phyloP scores from a whole-genome alignment of 2,797 vertebrate species.

The Remorina albescens region DNA sequence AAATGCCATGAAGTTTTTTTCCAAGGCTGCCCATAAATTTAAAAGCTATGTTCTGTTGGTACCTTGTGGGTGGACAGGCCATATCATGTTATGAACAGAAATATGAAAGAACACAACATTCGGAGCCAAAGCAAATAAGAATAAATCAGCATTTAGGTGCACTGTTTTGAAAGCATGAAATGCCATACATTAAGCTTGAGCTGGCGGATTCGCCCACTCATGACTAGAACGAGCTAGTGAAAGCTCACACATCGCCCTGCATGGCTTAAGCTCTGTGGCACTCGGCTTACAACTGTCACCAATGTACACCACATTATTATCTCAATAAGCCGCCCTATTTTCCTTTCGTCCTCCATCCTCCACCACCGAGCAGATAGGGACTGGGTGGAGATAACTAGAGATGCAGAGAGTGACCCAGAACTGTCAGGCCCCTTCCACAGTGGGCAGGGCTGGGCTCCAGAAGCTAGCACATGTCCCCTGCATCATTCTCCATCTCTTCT shows the following conservation, averaged over 20 bases:
- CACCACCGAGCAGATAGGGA: constrained; percentile 72
- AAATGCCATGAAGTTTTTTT: constrained; percentile 41
- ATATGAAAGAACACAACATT: constrained; percentile 61
- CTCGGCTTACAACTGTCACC: constrained; percentile 86
- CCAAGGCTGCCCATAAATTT: constrained; percentile 33
- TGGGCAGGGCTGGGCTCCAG: constrained; percentile 79
- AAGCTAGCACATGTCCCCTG: constrained; percentile 79
- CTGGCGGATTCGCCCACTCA: constrained; percentile 78
- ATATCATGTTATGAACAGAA: constrained; percentile 54
- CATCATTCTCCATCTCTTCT: constrained; percentile 77
- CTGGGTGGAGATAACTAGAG: constrained; percentile 79
- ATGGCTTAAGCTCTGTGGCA: constrained; percentile 80
- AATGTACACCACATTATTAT: constrained; percentile 84
- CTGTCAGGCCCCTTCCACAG: constrained; percentile 85
- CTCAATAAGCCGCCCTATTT: constrained; percentile 87
- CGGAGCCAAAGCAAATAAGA: constrained; percentile 75
- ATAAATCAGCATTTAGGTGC: constrained; percentile 76
- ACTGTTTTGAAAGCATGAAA: constrained; percentile 78
- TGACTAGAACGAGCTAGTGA: constrained; percentile 72
- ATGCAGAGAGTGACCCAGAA: constrained; percentile 86
- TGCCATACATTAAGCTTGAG: constrained; percentile 74
- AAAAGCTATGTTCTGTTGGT: constrained; percentile 54
- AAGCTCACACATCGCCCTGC: constrained; percentile 73
- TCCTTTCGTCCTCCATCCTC: constrained; percentile 77
- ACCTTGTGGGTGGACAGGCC: constrained; percentile 75